Percentiles rank a stretch among this genome's conserved stretches.
These are phyloP conservation scores for Caenorhabditis briggsae DNA, from an alignment of 1,140 invertebrate genomes.

Conservation along the genomic window DNA sequence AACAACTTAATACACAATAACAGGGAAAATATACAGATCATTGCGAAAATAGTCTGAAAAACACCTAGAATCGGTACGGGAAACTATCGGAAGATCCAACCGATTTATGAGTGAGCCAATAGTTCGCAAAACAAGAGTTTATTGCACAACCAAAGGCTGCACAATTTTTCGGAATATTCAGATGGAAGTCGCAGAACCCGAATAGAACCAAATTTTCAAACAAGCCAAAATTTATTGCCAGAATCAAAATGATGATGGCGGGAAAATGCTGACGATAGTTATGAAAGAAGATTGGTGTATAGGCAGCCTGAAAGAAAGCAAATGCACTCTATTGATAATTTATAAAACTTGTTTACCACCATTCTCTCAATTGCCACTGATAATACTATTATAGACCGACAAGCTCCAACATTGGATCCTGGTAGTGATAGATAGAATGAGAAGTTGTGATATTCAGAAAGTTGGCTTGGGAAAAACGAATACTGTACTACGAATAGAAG, in stretches of 20 bases:
- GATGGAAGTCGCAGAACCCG: not conserved
- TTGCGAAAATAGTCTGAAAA: not conserved
- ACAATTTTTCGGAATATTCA: not conserved
- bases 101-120: constrained; percentile 12
- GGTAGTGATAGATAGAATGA: not conserved
- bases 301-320: not conserved
- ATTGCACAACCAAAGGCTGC: not conserved
- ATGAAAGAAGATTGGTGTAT: not conserved
- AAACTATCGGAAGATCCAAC: not conserved
- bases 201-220: not conserved
- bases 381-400: not conserved
- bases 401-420: not conserved
- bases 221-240: not conserved
- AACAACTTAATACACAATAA: not conserved
- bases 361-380: not conserved
- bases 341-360: not conserved
- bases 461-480: not conserved
- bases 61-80: not conserved
- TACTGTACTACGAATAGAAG: not conserved
- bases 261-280: not conserved
- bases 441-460: not conserved
- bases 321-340: not conserved
- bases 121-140: not conserved
- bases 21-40: not conserved
- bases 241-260: not conserved